phyloP scores from a whole-genome alignment of 2,888 invertebrate genomes.

The Helleia helle region DNA sequence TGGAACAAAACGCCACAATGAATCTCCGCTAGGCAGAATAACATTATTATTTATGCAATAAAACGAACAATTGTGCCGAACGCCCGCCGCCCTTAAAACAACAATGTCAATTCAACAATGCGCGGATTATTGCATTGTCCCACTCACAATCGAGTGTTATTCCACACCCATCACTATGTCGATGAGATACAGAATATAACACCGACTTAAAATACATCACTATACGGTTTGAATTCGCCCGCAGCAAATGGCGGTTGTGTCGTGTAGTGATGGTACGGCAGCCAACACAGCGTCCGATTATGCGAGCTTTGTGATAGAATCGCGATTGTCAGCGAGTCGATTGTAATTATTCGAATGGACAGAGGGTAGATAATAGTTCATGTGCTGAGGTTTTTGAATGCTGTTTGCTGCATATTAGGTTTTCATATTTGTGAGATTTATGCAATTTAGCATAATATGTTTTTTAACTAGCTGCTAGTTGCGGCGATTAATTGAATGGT shows the following conservation, averaged over 20 bases:
- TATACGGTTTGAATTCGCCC: constrained; percentile 20
- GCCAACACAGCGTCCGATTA: constrained; percentile 64
- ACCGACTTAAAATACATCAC: neutral
- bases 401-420: constrained; percentile 38
- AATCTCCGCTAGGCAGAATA: constrained; percentile 58
- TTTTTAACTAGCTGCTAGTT: no score
- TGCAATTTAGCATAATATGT: neutral
- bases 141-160: constrained; percentile 60
- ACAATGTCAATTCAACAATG: constrained; percentile 72
- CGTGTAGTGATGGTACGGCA: constrained; percentile 35
- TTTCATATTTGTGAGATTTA: constrained; percentile 18
- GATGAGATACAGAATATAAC: constrained; percentile 8
- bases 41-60: constrained; percentile 74
- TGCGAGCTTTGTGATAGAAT: constrained; percentile 69
- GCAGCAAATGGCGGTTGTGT: constrained; percentile 27
- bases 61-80: constrained; percentile 66
- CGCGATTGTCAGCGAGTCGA: constrained; percentile 72
- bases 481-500: no score
- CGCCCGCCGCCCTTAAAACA: constrained; percentile 71
- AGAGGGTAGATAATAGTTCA: constrained; percentile 41
- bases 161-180: constrained; percentile 44
- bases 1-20: constrained; percentile 53
- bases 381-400: constrained; percentile 44
- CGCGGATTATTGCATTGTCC: constrained; percentile 74
- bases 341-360: constrained; percentile 68